Evolutionary conservation across 2,113 vertebrate genomes (phyloP), one percentile per base, ranked within the genome.

Genomic region (Petrocephalus zakoni): DNA sequence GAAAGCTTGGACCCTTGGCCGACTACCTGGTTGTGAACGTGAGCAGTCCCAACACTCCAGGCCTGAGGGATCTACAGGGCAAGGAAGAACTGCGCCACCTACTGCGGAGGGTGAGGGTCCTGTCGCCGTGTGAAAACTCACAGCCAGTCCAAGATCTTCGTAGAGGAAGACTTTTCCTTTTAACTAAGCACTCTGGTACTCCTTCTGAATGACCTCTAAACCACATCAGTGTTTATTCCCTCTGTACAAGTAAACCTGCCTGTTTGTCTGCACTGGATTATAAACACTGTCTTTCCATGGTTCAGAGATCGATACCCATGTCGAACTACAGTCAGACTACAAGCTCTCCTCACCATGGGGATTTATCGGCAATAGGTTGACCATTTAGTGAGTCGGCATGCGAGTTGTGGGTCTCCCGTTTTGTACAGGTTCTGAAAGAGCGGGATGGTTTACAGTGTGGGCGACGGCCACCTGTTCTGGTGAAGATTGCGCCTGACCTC

Each of bases 21-120:
- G 98, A 99, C 93, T 99, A 99, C 92, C 92, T 99, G 90, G 98
- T 99, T 13, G 96, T 99, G 46, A 99, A 99, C 0, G 96, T 99
- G 90, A 99, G 98, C 95, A 99, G 98, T 92, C 98, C 98, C 0
- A 99, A 99, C 92, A 99, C 98, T 0, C 96, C 96, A 0, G 98
- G 98, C 75, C 95, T 99, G 51, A 93, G 98, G 87, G 93, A 94
- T 61, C 55, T 88, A 53, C 98, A 99, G 93, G 96, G 96, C 53
- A 97, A 96, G 91, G 92, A 93, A 2, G 94, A 98, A 89, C 96
- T 99, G 90, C 94, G 25, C 85, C 90, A 93, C 68, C 95, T 99
- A 87, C 93, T 99, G 89, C 91, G 91, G 58, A 96, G 94, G 96
- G 98, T 99, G 92, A n/a, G 94, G 75, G 51, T 25, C 21, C 19